Percentiles rank a stretch among this genome's conserved stretches.
Evolutionary conservation across 2,888 invertebrate genomes (phyloP).

Genomic region (Pseudococcus viburni): DNA sequence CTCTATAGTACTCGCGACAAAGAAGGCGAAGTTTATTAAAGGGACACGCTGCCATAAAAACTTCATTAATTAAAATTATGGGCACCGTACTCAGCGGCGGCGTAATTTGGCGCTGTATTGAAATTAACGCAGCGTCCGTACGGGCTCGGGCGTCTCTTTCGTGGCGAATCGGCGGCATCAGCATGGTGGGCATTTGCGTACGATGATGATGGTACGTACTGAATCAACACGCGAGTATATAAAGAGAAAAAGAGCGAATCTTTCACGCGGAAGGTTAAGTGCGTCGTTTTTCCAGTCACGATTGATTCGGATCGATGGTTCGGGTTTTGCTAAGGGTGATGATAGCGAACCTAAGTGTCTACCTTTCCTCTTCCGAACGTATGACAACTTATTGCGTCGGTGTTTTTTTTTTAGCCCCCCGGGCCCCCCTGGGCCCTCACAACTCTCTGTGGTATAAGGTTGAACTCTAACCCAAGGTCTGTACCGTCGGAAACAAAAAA

Average conservation of each 20-base stretch:
- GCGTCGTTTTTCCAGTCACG: conserved; percentile 66
- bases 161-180: neutral
- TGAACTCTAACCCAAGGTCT: no score
- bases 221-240: conserved; percentile 20
- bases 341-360: conserved; percentile 65
- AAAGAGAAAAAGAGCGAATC: conserved; percentile 60
- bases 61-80: neutral
- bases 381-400: conserved; percentile 62
- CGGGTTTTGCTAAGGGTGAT: conserved; percentile 66
- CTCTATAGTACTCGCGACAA: neutral
- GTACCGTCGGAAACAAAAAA: neutral
- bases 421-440: neutral
- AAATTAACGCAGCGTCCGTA: neutral
- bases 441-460: no score
- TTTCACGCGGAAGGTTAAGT: conserved; percentile 65
- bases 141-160: neutral
- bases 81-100: neutral
- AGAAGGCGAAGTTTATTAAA: neutral
- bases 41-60: neutral
- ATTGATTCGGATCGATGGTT: conserved; percentile 66
- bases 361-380: conserved; percentile 57
- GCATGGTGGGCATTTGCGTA: neutral
- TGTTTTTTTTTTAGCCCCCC: conserved; percentile 18
- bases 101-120: neutral
- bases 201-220: neutral